Evolutionary conservation across 2,797 vertebrate genomes (phyloP), one percentile per base, ranked within the genome.

Genomic region (Dromococcyx pavoninus): DNA sequence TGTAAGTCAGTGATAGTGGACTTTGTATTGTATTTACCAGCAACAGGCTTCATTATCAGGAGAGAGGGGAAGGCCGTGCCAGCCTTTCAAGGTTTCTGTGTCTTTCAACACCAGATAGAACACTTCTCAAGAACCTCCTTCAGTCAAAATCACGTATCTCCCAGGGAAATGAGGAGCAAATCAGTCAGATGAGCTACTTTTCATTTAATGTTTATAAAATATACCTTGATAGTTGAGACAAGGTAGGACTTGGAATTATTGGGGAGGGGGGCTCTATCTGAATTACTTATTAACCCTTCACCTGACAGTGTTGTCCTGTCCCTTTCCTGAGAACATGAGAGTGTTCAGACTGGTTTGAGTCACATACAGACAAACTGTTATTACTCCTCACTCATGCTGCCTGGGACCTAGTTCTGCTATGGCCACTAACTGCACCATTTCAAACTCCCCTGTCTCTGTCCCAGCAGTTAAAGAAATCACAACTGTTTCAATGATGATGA

Each of bases 291-390:
- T 7, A 10, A 6, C 10, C 67, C 7, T 62, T 67, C 27, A 43
- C 5, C 11, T 53, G 19, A 19, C 6, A 15, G 1, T 8, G 17
- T 11, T n/a, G 5, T 53, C 10, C 6, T 5, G 9, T 37, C 9
- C 14, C 3, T 73, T 64, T 77, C 24, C 53, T 73, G 23, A 76
- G 27, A 84, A 11, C 37, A 62, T 18, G n/a, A 18, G 6, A 8
- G 4, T 25, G 13, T 8, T 51, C 43, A 39, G 62, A 11, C 13
- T 23, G 10, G 17, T 43, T 70, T 27, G 71, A 91, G 50, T 13
- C 27, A 27, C 0, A 2, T 16, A 16, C 17, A 64, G 69, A 12
- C 22, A 44, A 70, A 46, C 9, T 1, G 1, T n/a, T 11, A 6
- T 3, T 5, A 71, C 32, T 65, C 17, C n/a, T 65, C 6, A 7